Evolutionary conservation across 2,888 invertebrate genomes (phyloP).

Genomic region (Nezara viridula): DNA sequence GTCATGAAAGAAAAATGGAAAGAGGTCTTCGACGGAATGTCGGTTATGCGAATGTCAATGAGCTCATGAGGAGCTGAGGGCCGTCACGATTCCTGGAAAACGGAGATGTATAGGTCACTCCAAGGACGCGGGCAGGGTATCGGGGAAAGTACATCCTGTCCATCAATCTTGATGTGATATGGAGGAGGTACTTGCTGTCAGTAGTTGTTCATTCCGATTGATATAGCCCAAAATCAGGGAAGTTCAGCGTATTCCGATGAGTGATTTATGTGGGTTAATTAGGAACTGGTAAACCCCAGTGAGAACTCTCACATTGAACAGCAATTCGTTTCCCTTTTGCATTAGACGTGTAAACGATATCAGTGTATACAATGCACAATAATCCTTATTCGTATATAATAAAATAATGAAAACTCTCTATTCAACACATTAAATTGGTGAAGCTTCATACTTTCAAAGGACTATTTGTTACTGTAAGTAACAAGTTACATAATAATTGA

Average conservation of each 20-base stretch:
- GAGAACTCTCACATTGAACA: too few relatives aligned
- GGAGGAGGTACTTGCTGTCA: neutral
- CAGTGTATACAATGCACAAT: too few relatives aligned
- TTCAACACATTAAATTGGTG: too few relatives aligned
- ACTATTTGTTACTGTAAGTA: too few relatives aligned
- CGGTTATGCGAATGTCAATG: slow-evolving; percentile 39
- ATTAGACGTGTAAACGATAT: too few relatives aligned
- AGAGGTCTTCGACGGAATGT: slow-evolving; percentile 5
- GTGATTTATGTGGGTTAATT: too few relatives aligned
- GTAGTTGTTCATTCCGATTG: neutral
- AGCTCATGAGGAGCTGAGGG: slow-evolving; percentile 43
- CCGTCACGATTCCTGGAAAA: slow-evolving; percentile 48
- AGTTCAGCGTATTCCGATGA: neutral
- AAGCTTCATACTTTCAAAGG: too few relatives aligned
- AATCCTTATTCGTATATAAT: too few relatives aligned
- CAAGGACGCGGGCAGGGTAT: neutral
- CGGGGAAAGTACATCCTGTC: slow-evolving; percentile 12
- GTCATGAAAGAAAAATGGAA: slow-evolving; percentile 35
- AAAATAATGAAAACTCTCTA: too few relatives aligned
- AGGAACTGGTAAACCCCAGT: too few relatives aligned
- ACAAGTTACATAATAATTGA: too few relatives aligned
- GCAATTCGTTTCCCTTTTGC: too few relatives aligned
- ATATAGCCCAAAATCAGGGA: neutral
- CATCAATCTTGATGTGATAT: neutral
- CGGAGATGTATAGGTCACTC: slow-evolving; percentile 5